Percentiles rank a stretch among this genome's conserved stretches.
phyloP scores from a whole-genome alignment of 2,113 vertebrate genomes.

The Chaenogobius annularis region DNA sequence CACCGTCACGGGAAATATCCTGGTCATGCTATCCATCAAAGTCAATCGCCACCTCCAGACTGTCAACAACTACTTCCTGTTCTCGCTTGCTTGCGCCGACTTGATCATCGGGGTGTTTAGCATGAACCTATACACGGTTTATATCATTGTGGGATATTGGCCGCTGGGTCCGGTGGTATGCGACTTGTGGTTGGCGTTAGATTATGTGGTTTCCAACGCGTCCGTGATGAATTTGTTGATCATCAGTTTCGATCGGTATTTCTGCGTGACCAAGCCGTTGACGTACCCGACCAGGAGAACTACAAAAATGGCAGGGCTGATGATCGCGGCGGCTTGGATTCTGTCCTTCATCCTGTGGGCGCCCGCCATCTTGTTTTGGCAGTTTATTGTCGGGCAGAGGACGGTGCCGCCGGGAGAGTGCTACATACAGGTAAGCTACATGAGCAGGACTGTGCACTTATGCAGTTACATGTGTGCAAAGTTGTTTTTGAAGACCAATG shows the following conservation, averaged over 20 bases:
- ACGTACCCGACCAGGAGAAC: constrained; percentile 92
- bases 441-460: neutral
- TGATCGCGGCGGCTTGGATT: constrained; percentile 96
- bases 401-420: constrained; percentile 89
- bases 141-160: constrained; percentile 97
- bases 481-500: no score
- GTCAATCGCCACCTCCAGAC: constrained; percentile 98
- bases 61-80: constrained; percentile 98
- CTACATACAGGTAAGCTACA: constrained; percentile 81
- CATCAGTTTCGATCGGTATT: constrained; percentile 97
- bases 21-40: constrained; percentile 99
- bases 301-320: constrained; percentile 96
- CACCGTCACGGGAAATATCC: constrained; percentile 94
- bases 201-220: constrained; percentile 96
- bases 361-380: constrained; percentile 98
- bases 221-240: constrained; percentile 98
- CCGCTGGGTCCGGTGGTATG: constrained; percentile 94
- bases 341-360: constrained; percentile 98
- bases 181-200: constrained; percentile 94
- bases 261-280: constrained; percentile 97
- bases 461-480: neutral
- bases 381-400: constrained; percentile 94
- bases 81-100: constrained; percentile 94
- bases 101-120: constrained; percentile 96
- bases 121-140: constrained; percentile 97